A percentile compares a stretch with the other conserved stretches of the same genome.
Conservation (phyloP, 2,888 invertebrate genomes). For the Watsonalla cultraria region DNA sequence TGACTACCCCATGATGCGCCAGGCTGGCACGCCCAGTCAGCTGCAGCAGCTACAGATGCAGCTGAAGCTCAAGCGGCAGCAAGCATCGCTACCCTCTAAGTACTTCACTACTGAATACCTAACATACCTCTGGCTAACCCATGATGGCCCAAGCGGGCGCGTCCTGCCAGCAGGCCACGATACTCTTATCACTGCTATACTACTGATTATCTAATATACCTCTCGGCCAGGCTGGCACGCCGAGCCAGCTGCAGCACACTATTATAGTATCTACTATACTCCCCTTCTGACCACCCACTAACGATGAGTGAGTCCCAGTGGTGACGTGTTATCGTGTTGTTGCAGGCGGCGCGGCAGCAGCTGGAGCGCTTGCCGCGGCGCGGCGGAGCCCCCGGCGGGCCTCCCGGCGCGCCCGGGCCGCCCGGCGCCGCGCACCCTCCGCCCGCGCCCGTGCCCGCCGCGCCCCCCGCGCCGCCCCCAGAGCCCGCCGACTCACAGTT, state of each 20-base stretch:
- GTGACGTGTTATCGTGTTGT: too few species aligned
- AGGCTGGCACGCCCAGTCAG: slow-evolving; percentile 84
- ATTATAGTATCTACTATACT: too few species aligned
- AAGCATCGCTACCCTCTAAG: slow-evolving; percentile 80
- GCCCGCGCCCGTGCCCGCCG: slow-evolving; percentile 54
- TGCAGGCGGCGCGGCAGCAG: slow-evolving; percentile 90
- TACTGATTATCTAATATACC: not conserved
- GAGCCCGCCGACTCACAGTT: slow-evolving; percentile 54
- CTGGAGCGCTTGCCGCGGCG: slow-evolving; percentile 93
- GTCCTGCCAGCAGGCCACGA: slow-evolving; percentile 89
- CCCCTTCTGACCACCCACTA: too few species aligned
- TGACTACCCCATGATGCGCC: slow-evolving; percentile 26
- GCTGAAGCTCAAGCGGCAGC: slow-evolving; percentile 92
- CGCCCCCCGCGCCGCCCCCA: slow-evolving; percentile 56
- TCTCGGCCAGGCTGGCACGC: too few species aligned
- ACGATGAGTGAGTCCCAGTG: too few species aligned
- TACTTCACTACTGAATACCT: not conserved
- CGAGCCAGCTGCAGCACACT: too few species aligned
- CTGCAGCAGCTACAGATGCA: slow-evolving; percentile 98
- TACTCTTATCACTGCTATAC: slow-evolving; percentile 22
- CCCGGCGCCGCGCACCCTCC: slow-evolving; percentile 78
- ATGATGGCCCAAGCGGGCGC: slow-evolving; percentile 65
- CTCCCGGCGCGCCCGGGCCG: slow-evolving; percentile 80
- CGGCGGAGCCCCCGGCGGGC: slow-evolving; percentile 80
- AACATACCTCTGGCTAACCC: not conserved